These are phyloP conservation scores for Coilia nasus DNA, from an alignment of 2,797 vertebrate species.

Conservation along the genomic window DNA sequence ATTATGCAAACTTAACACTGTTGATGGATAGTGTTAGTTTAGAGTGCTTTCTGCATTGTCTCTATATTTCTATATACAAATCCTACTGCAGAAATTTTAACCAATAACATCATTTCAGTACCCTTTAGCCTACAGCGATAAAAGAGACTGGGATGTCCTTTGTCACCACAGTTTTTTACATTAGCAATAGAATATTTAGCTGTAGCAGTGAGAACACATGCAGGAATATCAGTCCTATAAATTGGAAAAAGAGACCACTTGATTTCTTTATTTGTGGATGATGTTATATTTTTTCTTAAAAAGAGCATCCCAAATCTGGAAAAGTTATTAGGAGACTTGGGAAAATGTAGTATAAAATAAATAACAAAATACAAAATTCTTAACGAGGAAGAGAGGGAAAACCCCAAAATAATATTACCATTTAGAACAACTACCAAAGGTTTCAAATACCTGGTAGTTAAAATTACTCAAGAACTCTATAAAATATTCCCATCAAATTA, in stretches of 20 bases:
- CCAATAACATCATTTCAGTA: constrained; percentile 14
- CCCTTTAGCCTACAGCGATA: constrained; percentile 5
- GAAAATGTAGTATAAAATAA: constrained; percentile 44
- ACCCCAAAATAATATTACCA: constrained; percentile 22
- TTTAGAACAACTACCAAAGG: constrained; percentile 39
- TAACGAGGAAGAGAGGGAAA: constrained; percentile 42
- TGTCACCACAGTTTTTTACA: constrained; percentile 23
- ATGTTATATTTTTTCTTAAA: constrained; percentile 23
- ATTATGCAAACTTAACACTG: too few species aligned
- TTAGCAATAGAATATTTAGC: constrained; percentile 19
- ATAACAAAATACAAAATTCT: constrained; percentile 48
- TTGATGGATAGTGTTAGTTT: too few species aligned
- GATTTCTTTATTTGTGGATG: constrained; percentile 33
- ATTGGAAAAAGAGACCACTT: neutral
- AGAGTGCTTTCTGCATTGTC: too few species aligned
- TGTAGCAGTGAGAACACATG: constrained; percentile 11
- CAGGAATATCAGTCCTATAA: neutral
- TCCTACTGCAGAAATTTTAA: neutral
- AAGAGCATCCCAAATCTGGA: neutral
- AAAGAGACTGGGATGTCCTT: neutral
- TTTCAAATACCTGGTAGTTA: constrained; percentile 41
- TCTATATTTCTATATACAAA: too few species aligned
- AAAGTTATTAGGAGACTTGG: constrained; percentile 8
- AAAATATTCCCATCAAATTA: constrained; percentile 36
- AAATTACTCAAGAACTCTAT: constrained; percentile 26